phyloP scores from a whole-genome alignment of 2,888 invertebrate genomes.

The Cotesia congregata region DNA sequence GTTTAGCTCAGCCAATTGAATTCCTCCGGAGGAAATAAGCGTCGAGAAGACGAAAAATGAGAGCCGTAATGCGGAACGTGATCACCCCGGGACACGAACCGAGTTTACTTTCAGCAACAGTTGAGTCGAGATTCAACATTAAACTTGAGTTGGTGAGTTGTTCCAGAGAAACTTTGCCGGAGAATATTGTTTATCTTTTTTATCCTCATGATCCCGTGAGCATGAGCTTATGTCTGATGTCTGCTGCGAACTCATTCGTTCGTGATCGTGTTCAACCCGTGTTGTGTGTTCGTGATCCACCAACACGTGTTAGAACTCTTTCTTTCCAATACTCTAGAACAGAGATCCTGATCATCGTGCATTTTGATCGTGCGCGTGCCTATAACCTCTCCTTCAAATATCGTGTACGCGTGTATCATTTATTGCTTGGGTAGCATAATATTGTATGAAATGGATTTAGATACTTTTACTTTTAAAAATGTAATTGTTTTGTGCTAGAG shows the following conservation, averaged over 20 bases:
- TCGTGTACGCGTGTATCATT: constrained; percentile 12
- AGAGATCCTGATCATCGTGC: constrained; percentile 34
- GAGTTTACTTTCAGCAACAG: constrained; percentile 18
- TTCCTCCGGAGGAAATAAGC: constrained; percentile 31
- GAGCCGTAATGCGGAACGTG: constrained; percentile 49
- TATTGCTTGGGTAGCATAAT: neutral
- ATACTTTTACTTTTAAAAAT: neutral
- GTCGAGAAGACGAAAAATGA: constrained; percentile 32
- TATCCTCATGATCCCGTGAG: neutral
- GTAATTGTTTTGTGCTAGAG: neutral
- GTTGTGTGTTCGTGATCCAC: constrained; percentile 43
- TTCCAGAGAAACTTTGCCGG: constrained; percentile 27
- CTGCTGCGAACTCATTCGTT: constrained; percentile 41
- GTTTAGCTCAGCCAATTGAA: constrained; percentile 16
- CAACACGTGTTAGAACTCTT: constrained; percentile 36
- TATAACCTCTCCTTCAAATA: neutral
- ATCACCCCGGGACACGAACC: constrained; percentile 50
- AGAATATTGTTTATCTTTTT: constrained; percentile 14
- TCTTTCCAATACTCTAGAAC: constrained; percentile 1
- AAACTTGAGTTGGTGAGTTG: constrained; percentile 26
- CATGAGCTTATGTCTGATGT: constrained; percentile 13
- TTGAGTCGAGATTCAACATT: constrained; percentile 39
- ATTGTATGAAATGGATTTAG: neutral
- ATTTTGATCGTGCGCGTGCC: constrained; percentile 37
- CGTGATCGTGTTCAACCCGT: constrained; percentile 43